Percentiles rank a stretch among this genome's conserved stretches.
These are phyloP conservation scores for Eupithecia vulgata DNA, from an alignment of 2,888 invertebrate species.

Conservation along the genomic window DNA sequence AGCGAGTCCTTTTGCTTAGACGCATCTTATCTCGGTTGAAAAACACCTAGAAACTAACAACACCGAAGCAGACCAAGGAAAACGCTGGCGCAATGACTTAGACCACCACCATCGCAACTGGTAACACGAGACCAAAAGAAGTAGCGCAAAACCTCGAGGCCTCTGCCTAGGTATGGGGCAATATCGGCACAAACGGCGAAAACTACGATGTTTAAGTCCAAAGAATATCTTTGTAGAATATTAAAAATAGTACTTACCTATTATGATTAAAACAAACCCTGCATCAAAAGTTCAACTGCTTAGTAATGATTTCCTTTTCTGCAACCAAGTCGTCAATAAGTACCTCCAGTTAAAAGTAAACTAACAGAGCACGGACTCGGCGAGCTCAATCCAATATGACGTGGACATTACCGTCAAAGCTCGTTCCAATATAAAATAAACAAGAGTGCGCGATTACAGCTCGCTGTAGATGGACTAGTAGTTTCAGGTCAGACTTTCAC, in stretches of 20 bases:
- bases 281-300: background rate
- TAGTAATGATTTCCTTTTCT: background rate
- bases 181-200: too few species aligned
- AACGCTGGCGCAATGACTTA: too few species aligned
- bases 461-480: slow-evolving; percentile 3
- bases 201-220: too few species aligned
- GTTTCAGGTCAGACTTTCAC: background rate
- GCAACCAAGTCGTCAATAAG: background rate
- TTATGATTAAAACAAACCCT: too few species aligned
- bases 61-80: too few species aligned
- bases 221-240: too few species aligned
- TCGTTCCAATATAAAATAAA: slow-evolving; percentile 51
- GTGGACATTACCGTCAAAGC: slow-evolving; percentile 43
- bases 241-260: too few species aligned
- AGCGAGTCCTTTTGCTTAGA: background rate
- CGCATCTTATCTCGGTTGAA: background rate
- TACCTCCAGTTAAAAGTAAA: slow-evolving; percentile 6
- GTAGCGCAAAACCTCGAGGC: too few species aligned
- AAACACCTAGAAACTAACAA: too few species aligned
- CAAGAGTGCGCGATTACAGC: slow-evolving; percentile 51
- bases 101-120: too few species aligned
- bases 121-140: too few species aligned
- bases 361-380: background rate
- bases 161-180: too few species aligned
- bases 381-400: slow-evolving; percentile 42